Base-by-base conservation (phyloP, 92 coral and sea anemone species). In the Phenganax stokvisi region DNA sequence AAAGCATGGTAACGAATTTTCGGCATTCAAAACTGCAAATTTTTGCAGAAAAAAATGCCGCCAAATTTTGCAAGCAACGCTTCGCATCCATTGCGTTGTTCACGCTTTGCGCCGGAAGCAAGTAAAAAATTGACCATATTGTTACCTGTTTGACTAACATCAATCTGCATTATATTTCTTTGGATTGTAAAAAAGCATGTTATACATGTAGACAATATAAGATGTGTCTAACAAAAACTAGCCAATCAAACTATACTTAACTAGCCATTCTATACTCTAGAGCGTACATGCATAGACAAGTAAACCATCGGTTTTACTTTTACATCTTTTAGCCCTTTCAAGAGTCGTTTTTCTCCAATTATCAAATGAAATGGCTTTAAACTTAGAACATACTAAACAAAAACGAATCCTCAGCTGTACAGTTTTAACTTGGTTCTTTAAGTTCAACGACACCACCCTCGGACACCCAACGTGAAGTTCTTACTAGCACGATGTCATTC, bases 391-490 rank as follows among this genome's bases (percentile, higher is more conserved):
- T 37, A 37, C 47, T 37, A 5, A 37, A 5, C 47, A 37, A 37
- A 37, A 2, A 37, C 47, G 47, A 37, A 5, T 37, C 47, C 47
- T 37, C 47, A 37, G 53, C 73, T 30, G 54, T 68, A 68, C 30
- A 8, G 7, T 64, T n/a, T 11, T 64, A 30, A 64, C 9, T 30
- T 12, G 73, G 73, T 68, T 68, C 73, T 37, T 10, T 68, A 7
- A 68, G 10, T 68, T 68, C 73, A 68, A 68, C 10, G n/a, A 68
- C 47, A 68, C 73, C 73, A 68, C 73, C 73, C 2, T 68, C 54
- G 11, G 73, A 68, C 47, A 54, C 13, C 73, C 73, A 68, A 68
- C 47, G 73, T 9, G 53, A 30, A 1, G 73, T 68, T 53, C 47
- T 28, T 20, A 17, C 73, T 68, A 54, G 31, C 73, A 68, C 73